Percentiles rank a stretch among this genome's conserved stretches.
These are phyloP conservation scores for Agonopterix alstromeriana DNA, from an alignment of 2,888 invertebrate genomes.

Conservation along the genomic window DNA sequence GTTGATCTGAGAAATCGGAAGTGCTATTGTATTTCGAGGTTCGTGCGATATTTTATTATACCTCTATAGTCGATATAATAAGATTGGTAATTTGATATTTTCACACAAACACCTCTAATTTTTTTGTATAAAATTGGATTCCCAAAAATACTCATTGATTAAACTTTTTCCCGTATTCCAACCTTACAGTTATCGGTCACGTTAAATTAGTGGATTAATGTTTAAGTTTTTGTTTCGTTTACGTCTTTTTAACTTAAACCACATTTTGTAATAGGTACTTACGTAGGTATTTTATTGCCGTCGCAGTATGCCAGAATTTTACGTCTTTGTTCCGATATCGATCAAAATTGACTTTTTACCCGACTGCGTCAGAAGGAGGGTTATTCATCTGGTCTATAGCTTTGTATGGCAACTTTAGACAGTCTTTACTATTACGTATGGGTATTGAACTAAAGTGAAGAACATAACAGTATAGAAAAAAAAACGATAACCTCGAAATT, in stretches of 20 bases:
- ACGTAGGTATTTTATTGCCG: too few relatives aligned
- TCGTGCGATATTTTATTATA: background rate
- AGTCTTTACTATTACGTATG: too few relatives aligned
- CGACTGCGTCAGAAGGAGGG: too few relatives aligned
- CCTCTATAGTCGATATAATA: slow-evolving; percentile 4
- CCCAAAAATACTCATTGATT: background rate
- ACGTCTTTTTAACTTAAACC: background rate
- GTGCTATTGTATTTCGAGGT: slow-evolving; percentile 16
- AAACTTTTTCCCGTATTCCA: slow-evolving; percentile 23
- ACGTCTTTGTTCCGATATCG: too few relatives aligned
- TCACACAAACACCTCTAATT: slow-evolving; percentile 6
- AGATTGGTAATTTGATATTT: slow-evolving; percentile 11
- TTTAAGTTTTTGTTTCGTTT: slow-evolving; percentile 18
- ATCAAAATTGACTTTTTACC: too few relatives aligned
- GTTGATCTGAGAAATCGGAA: slow-evolving; percentile 20
- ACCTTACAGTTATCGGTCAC: slow-evolving; percentile 32
- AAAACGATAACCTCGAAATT: too few relatives aligned
- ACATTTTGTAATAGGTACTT: background rate
- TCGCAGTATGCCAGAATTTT: too few relatives aligned
- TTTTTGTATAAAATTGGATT: slow-evolving; percentile 1
- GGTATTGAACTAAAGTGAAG: too few relatives aligned
- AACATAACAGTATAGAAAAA: too few relatives aligned
- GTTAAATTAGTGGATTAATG: slow-evolving; percentile 30
- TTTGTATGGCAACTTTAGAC: too few relatives aligned
- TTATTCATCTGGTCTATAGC: too few relatives aligned